phyloP scores from a whole-genome alignment of 2,888 invertebrate species.

The Diarsia brunnea region DNA sequence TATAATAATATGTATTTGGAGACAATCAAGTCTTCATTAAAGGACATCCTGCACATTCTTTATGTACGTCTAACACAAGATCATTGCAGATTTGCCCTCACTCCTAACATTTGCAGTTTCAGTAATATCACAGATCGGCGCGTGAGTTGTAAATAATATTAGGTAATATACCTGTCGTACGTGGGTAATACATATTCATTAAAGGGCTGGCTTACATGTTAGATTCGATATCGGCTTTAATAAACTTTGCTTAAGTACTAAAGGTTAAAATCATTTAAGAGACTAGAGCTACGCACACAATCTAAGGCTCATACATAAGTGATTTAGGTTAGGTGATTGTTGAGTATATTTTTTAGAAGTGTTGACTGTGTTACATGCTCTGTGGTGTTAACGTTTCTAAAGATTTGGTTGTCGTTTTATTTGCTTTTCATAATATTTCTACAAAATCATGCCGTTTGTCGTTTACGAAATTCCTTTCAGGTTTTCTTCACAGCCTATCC shows the following conservation, averaged over 20 bases:
- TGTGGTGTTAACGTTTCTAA: not conserved
- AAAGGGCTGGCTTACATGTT: slow-evolving; percentile 51
- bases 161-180: slow-evolving; percentile 58
- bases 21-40: not conserved
- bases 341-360: not conserved
- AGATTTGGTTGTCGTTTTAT: not conserved
- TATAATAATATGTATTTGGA: too few species aligned
- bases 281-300: not conserved
- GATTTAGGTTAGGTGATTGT: not conserved
- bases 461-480: not conserved
- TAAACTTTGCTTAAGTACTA: slow-evolving; percentile 41
- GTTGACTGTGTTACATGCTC: too few species aligned
- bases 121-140: slow-evolving; percentile 55
- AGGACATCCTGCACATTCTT: too few species aligned
- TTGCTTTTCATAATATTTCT: not conserved
- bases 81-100: slow-evolving; percentile 58
- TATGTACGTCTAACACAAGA: slow-evolving; percentile 23
- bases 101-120: slow-evolving; percentile 61
- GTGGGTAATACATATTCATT: slow-evolving; percentile 55
- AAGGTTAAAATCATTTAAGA: slow-evolving; percentile 38
- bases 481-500: not conserved
- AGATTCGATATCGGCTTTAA: slow-evolving; percentile 47
- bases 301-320: not conserved
- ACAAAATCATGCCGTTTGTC: not conserved
- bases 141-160: slow-evolving; percentile 62